Evolutionary conservation across 1,140 invertebrate genomes (phyloP).

Genomic region (Chelonus insularis): DNA sequence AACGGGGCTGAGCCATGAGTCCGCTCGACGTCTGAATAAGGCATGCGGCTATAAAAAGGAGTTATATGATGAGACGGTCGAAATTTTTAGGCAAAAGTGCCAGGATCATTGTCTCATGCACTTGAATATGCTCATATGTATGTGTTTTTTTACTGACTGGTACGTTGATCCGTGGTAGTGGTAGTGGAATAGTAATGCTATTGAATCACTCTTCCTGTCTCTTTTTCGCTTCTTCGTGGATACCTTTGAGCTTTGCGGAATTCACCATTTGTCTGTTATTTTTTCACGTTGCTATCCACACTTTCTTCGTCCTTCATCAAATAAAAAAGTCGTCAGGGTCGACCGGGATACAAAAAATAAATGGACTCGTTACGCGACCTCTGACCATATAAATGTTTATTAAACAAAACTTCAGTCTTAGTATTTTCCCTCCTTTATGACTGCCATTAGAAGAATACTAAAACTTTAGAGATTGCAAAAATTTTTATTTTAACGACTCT

Average conservation of each 20-base stretch:
- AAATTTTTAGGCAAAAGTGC: constrained; percentile 7
- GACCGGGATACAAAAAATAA: constrained; percentile 13
- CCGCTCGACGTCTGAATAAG: constrained; percentile 1
- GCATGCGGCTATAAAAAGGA: constrained; percentile 17
- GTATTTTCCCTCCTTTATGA: background rate
- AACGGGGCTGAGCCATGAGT: background rate
- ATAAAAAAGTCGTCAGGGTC: constrained; percentile 22
- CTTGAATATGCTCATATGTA: background rate
- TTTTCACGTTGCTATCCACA: background rate
- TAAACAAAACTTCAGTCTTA: background rate
- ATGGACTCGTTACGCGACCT: constrained; percentile 9
- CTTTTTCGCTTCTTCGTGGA: too few relatives aligned
- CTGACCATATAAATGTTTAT: constrained; percentile 20
- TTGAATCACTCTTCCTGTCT: too few relatives aligned
- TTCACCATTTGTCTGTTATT: background rate
- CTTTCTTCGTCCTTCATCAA: background rate
- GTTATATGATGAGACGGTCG: constrained; percentile 6
- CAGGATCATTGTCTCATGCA: background rate
- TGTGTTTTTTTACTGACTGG: too few relatives aligned
- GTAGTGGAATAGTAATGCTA: too few relatives aligned
- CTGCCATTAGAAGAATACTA: background rate
- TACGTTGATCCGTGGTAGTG: too few relatives aligned
- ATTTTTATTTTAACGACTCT: too few relatives aligned
- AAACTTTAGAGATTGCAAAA: background rate
- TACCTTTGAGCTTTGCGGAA: too few relatives aligned